Evolutionary conservation across 2,888 invertebrate genomes (phyloP), one percentile per base, ranked within the genome.

Genomic region (Dyspetes luteomarginatus): DNA sequence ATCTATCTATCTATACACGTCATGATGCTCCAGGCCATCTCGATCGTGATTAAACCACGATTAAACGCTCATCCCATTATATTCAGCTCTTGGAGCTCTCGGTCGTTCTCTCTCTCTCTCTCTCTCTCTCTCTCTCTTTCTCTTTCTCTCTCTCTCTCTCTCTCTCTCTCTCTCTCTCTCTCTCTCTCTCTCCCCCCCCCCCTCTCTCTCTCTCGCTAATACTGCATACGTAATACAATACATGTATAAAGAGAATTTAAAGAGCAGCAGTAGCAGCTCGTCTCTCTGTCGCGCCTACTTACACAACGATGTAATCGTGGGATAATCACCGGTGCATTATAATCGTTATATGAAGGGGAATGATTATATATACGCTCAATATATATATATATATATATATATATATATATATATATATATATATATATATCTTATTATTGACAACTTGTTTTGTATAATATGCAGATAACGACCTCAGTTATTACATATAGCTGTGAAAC

Each of bases 301-400:
- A 86, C 87, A 84, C 87, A 88, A 88, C 88, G 85, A 77, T 88
- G 86, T 89, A 90, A 90, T 90, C 88, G 87, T 83, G 74, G 86
- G 86, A 85, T 89, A 88, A 89, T 88, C 85, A 79, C 67, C 78
- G 81, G 50, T 62, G 77, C 67, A 71, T 81, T 81, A 64, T 64
- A 64, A 83, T 52, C 4, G 43, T 85, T 85, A 82, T 84, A 84
- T 82, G n/a, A n/a, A 65, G 83, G 67, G 82, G 60, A 56, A 30
- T 84, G 88, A 87, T 87, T 84, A 86, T 77, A 7, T 12, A 3
- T 7, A 77, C 77, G 64, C 77, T 48, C 62, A 55, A 55, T 55
- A 41, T 62, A 48, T 60, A 50, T n/a, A n/a, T n/a, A n/a, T n/a
- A n/a, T n/a, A n/a, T n/a, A n/a, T n/a, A n/a, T n/a, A n/a, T n/a